These are phyloP conservation scores for Plectropomus leopardus DNA, from an alignment of 2,113 vertebrate genomes.

Conservation along the genomic window DNA sequence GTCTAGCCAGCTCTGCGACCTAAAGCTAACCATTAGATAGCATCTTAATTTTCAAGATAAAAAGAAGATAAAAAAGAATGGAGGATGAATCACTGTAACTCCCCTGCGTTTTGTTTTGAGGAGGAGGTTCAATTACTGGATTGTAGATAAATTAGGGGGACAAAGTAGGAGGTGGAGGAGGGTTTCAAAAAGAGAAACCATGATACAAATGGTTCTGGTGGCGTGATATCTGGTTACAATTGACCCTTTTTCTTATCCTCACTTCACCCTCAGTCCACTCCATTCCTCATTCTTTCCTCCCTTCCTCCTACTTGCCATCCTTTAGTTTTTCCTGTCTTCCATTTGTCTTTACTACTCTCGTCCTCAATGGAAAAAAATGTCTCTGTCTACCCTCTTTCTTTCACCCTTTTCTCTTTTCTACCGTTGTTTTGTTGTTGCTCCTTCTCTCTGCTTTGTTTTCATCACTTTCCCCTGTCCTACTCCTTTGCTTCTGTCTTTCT, in stretches of 20 bases:
- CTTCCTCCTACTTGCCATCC: background rate
- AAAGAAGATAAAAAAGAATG: constrained; percentile 36
- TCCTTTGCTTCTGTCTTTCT: constrained; percentile 21
- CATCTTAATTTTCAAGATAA: constrained; percentile 63
- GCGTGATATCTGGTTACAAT: constrained; percentile 58
- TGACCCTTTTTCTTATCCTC: constrained; percentile 58
- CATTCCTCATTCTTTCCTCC: constrained; percentile 40
- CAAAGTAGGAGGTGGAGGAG: constrained; percentile 16
- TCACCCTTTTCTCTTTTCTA: background rate
- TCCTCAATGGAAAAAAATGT: background rate
- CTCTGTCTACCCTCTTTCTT: background rate
- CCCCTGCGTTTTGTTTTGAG: constrained; percentile 39
- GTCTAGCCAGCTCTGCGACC: constrained; percentile 54
- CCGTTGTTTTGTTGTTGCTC: background rate
- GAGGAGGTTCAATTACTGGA: constrained; percentile 67
- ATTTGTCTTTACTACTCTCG: constrained; percentile 16
- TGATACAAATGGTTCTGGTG: constrained; percentile 51
- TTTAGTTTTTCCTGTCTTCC: background rate
- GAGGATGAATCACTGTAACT: constrained; percentile 49
- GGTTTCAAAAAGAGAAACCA: constrained; percentile 21
- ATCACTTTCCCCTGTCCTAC: constrained; percentile 4
- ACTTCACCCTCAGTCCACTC: constrained; percentile 19
- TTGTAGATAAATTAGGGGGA: constrained; percentile 68
- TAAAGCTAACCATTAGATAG: constrained; percentile 64
- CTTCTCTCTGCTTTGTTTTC: constrained; percentile 25